Evolutionary conservation across 2,797 vertebrate genomes (phyloP), one percentile per base, ranked within the genome.

Genomic region (Cirrhinus mrigala): DNA sequence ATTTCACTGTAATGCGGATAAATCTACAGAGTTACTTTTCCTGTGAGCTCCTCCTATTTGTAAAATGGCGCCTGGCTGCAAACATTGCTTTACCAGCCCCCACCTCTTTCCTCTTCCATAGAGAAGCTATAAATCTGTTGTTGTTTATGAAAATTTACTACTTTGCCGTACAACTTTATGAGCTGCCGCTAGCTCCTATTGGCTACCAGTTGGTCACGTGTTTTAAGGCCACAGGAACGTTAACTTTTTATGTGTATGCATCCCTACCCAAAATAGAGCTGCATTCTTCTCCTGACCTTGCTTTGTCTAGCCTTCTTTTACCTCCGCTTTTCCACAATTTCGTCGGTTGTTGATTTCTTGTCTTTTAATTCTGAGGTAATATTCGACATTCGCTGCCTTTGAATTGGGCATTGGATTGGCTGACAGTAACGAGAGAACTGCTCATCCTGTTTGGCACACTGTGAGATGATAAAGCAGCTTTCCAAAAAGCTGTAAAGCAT

Each of bases 141-240:
- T 98, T 98, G 97, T 98, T 98, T 98, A 98, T 99, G 97, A 99
- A 98, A 98, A 99, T 99, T 98, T 99, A 99, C 98, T 98, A 98
- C 97, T 96, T 95, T 94, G 96, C 97, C 96, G 96, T 97, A 95
- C 96, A 98, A 97, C 96, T 99, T 99, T 99, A 99, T 96, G 98
- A 98, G 96, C 94, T 94, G 91, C 89, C 96, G 92, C 93, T 93
- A 92, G 94, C 90, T 96, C 96, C 95, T 83, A 99, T 99, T 99
- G 97, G 98, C 94, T 92, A 88, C 93, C 86, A 93, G 91, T 22
- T 90, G 88, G 94, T 97, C 98, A 99, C 97, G 95, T 99, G 98
- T 93, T 48, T 93, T 91, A 92, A 81, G 92, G 94, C 96, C 96
- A 96, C 96, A 94, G 97, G 97, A 98, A 97, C 97, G 97, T 98